Conservation (phyloP, 2,888 invertebrate species). For the Agrotis clavis region DNA sequence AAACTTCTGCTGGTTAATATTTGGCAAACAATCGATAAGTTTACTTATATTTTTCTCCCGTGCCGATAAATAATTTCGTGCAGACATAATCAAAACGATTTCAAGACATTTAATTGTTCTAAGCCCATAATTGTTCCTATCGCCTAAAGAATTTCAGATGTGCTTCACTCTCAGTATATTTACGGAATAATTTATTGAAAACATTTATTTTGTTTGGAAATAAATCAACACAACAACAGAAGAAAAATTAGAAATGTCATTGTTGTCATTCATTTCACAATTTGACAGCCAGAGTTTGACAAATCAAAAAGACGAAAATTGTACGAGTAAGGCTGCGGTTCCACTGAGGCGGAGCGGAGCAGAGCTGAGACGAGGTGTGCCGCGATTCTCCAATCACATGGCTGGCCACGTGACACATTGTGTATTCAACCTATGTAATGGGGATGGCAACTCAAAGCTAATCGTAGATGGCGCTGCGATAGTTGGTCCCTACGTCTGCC, state of each 20-base stretch:
- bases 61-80: slow-evolving; percentile 85
- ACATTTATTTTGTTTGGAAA: slow-evolving; percentile 49
- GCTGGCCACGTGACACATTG: too few species aligned
- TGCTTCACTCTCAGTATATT: slow-evolving; percentile 14
- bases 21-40: slow-evolving; percentile 84
- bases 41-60: slow-evolving; percentile 84
- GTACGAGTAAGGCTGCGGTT: too few species aligned
- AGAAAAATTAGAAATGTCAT: slow-evolving; percentile 53
- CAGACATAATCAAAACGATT: slow-evolving; percentile 84
- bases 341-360: too few species aligned
- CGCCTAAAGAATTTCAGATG: slow-evolving; percentile 34
- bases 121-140: slow-evolving; percentile 58
- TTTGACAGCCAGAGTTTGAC: slow-evolving; percentile 18
- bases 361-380: too few species aligned
- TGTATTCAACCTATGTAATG: too few species aligned
- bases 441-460: too few species aligned
- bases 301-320: not conserved
- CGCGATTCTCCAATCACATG: too few species aligned
- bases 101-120: slow-evolving; percentile 34
- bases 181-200: slow-evolving; percentile 38
- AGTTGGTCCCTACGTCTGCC: too few species aligned
- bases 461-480: too few species aligned
- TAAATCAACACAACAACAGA: slow-evolving; percentile 55
- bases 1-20: slow-evolving; percentile 83
- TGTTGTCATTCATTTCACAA: too few species aligned